phyloP scores from a whole-genome alignment of 2,888 invertebrate species.

The Lithophane socia region DNA sequence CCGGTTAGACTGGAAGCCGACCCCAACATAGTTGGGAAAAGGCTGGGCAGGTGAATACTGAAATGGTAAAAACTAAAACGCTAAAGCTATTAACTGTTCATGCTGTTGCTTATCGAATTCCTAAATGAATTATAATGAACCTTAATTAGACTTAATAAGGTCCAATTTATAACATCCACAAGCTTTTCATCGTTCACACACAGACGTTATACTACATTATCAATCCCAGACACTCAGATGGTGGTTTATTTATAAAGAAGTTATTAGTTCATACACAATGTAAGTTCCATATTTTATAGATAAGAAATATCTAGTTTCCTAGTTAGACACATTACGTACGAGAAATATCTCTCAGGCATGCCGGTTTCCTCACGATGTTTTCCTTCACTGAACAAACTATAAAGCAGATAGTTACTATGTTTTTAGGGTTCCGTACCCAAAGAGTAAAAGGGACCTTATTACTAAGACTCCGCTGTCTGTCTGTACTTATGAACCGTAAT shows the following conservation, averaged over 20 bases:
- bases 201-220: neutral
- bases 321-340: neutral
- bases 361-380: no score
- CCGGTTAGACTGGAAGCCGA: neutral
- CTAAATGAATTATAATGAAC: neutral
- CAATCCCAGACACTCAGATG: constrained; percentile 1
- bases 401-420: no score
- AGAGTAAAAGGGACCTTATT: no score
- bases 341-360: no score
- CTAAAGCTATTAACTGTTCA: neutral
- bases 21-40: neutral
- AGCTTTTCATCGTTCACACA: neutral
- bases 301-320: constrained; percentile 25
- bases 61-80: neutral
- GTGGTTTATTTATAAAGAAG: neutral
- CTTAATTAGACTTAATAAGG: neutral
- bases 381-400: no score
- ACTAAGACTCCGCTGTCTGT: no score
- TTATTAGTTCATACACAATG: constrained; percentile 19
- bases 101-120: neutral
- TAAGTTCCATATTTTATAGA: constrained; percentile 16
- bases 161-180: neutral
- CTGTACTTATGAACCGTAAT: no score
- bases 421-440: no score
- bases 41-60: neutral